Base-by-base conservation (phyloP, 2,113 vertebrate genomes). In the Dromaius novaehollandiae region DNA sequence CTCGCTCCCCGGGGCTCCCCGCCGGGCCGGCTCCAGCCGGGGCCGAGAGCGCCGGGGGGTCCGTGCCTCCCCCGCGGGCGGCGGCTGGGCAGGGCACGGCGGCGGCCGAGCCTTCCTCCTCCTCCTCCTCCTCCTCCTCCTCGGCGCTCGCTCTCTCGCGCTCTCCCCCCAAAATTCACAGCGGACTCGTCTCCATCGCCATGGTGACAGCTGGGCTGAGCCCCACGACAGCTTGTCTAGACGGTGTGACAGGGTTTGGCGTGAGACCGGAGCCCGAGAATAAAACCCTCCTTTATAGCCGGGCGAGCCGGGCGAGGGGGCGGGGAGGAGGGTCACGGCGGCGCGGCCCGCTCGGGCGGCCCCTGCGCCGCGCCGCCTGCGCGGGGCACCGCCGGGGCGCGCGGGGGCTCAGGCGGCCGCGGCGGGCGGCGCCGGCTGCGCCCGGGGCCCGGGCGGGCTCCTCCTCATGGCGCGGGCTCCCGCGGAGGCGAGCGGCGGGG, bases 131-230 rank as follows among this genome's bases (percentile, higher is more conserved):
- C 56, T 89, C 93, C 90, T n/a, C n/a, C n/a, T n/a, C n/a, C n/a
- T n/a, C n/a, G n/a, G 86, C 92, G 78, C 56, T 88, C 84, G 66
- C 96, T 98, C 97, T 95, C 94, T 96, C 97, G 69, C 84, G 90
- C 95, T 97, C 96, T 79, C 95, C 94, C 97, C 97, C 88, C 85
- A 86, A 97, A 98, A 98, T 98, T 99, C 98, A 98, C 98, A 98
- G 98, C 96, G 98, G 97, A 97, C 97, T 98, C 97, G 97, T 98
- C 94, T 97, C 94, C 97, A 99, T 99, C 98, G 98, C 98, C 99
- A 99, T 99, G 98, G 99, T 98, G 98, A 99, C 99, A 97, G 94
- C 95, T 97, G 97, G 98, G 98, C 98, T 98, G 97, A 97, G 98
- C 98, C 97, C 98, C 98, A 98, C 98, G 98, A 98, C 98, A 97